Conservation (phyloP, 2,797 vertebrate species). For the Crocidura indochinensis region DNA sequence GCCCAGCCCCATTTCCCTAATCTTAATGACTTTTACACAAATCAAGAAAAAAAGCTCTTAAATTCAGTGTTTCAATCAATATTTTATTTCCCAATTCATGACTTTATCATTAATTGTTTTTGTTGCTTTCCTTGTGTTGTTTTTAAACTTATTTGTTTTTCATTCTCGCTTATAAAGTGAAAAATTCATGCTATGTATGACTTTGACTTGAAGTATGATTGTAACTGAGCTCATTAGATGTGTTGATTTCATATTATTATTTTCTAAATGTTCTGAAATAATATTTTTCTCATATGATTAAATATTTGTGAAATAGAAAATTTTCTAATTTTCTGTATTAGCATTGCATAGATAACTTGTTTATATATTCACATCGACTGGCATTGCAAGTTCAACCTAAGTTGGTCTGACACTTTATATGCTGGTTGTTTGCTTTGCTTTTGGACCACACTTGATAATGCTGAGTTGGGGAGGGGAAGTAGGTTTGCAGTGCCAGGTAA, state of each 20-base stretch:
- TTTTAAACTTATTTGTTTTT: slow-evolving; percentile 5
- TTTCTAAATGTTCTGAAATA: background rate
- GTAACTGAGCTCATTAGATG: background rate
- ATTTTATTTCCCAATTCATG: background rate
- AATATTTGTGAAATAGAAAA: too few relatives aligned
- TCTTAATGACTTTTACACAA: slow-evolving; percentile 35
- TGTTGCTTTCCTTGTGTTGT: slow-evolving; percentile 24
- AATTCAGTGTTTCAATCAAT: background rate
- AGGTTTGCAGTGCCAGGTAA: too few relatives aligned
- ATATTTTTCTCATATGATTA: background rate
- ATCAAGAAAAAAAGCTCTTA: background rate
- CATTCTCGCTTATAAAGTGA: slow-evolving; percentile 26
- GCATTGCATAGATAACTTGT: too few relatives aligned
- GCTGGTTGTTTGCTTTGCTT: too few relatives aligned
- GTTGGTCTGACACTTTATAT: too few relatives aligned
- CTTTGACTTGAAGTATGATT: background rate
- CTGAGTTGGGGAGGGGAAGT: too few relatives aligned
- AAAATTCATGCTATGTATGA: slow-evolving; percentile 36
- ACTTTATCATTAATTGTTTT: slow-evolving; percentile 9
- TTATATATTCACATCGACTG: too few relatives aligned
- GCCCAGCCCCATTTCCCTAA: too few relatives aligned
- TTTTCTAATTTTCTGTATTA: too few relatives aligned
- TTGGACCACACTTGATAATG: too few relatives aligned
- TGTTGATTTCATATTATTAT: slow-evolving; percentile 13
- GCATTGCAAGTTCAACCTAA: too few relatives aligned